Conservation (phyloP, 2,888 invertebrate genomes). For the Globia sparganii region DNA sequence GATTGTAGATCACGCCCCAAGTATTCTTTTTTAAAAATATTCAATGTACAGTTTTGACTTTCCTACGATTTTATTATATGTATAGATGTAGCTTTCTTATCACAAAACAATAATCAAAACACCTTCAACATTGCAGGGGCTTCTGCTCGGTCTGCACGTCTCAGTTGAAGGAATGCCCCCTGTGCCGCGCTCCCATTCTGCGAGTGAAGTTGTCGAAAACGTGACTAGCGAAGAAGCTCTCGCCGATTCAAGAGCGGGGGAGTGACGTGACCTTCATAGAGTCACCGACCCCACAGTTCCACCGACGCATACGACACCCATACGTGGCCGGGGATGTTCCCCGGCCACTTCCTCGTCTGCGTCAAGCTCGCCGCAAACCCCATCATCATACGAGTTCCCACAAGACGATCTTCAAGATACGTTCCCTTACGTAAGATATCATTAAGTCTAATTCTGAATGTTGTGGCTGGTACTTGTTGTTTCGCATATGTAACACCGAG, state of each 20-base stretch:
- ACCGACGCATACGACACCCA: not conserved
- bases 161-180: constrained; percentile 95
- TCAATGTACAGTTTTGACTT: too few species aligned
- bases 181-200: constrained; percentile 92
- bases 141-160: constrained; percentile 95
- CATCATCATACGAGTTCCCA: not conserved
- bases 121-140: constrained; percentile 89
- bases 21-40: too few species aligned
- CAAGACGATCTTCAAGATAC: not conserved
- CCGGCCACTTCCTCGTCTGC: not conserved
- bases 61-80: too few species aligned
- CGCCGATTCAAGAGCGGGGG: constrained; percentile 1
- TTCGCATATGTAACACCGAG: constrained; percentile 20
- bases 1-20: too few species aligned
- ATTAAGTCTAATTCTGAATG: constrained; percentile 15
- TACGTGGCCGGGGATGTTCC: too few species aligned
- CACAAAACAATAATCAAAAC: constrained; percentile 6
- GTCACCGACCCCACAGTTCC: constrained; percentile 36
- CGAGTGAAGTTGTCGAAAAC: constrained; percentile 71
- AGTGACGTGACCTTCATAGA: constrained; percentile 29
- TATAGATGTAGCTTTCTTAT: not conserved
- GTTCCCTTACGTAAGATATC: constrained; percentile 37
- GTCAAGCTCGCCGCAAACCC: not conserved
- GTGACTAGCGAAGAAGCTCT: constrained; percentile 66
- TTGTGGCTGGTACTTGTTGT: not conserved